Evolutionary conservation across 1,140 invertebrate species (phyloP).

Genomic region (Drosophila chauvacae): DNA sequence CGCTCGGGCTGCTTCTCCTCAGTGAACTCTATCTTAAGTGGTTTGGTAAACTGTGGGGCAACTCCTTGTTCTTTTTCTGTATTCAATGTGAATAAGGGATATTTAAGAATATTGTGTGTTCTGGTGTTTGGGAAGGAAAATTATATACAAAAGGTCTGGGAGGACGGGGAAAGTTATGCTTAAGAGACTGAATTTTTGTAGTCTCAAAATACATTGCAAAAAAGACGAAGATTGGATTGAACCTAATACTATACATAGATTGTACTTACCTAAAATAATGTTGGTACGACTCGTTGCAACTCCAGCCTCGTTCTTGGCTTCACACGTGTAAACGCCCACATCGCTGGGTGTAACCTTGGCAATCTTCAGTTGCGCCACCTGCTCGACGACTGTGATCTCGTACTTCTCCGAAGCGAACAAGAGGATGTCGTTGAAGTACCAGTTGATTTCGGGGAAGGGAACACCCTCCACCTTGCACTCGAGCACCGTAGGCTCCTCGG

Average conservation of each 20-base stretch:
- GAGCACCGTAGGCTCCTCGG: constrained; percentile 87
- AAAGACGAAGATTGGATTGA: not conserved
- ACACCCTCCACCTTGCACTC: constrained; percentile 89
- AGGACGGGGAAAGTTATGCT: constrained; percentile 3
- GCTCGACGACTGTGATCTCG: constrained; percentile 87
- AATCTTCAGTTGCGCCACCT: constrained; percentile 89
- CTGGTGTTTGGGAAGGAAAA: constrained; percentile 28
- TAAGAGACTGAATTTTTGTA: not conserved
- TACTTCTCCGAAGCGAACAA: constrained; percentile 89
- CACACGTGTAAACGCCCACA: constrained; percentile 93
- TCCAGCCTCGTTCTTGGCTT: constrained; percentile 90
- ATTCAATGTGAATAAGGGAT: constrained; percentile 86
- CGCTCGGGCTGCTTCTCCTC: constrained; percentile 86
- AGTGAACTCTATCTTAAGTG: constrained; percentile 87
- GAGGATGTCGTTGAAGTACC: constrained; percentile 95
- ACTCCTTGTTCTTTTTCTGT: constrained; percentile 95
- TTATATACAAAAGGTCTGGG: constrained; percentile 37
- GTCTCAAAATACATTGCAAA: constrained; percentile 21
- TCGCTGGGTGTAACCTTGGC: constrained; percentile 90
- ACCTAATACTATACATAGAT: not conserved
- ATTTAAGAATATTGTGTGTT: constrained; percentile 58
- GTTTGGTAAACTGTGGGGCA: constrained; percentile 90
- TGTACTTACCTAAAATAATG: constrained; percentile 86
- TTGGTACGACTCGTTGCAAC: constrained; percentile 92
- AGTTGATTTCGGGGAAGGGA: constrained; percentile 91